These are phyloP conservation scores for Actinopyga echinites DNA, from an alignment of 53 echinoderm and acorn worm genomes.

Conservation along the genomic window DNA sequence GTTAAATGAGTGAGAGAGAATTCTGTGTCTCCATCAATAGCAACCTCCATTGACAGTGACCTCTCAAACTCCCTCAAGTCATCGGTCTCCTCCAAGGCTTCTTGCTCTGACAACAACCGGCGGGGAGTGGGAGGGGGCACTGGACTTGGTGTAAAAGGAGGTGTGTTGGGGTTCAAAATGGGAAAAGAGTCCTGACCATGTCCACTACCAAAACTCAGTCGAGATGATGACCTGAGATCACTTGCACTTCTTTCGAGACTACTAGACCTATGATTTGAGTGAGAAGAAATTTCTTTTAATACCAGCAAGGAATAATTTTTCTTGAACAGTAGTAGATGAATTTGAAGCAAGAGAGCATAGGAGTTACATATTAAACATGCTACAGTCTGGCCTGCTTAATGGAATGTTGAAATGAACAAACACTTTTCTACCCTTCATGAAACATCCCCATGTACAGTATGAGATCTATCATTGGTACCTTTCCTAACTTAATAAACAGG, in stretches of 20 bases:
- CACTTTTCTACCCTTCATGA: too few relatives aligned
- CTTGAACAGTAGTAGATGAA: too few relatives aligned
- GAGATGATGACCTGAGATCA: slow-evolving; percentile 46
- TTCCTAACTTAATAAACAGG: too few relatives aligned
- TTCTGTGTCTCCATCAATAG: slow-evolving; percentile 68
- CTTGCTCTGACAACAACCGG: slow-evolving; percentile 76
- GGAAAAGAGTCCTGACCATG: slow-evolving; percentile 2
- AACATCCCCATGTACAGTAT: too few relatives aligned
- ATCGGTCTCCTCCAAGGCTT: slow-evolving; percentile 90
- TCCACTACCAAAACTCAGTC: slow-evolving; percentile 54
- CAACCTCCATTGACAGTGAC: slow-evolving; percentile 77
- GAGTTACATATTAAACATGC: too few relatives aligned
- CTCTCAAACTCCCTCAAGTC: slow-evolving; percentile 90
- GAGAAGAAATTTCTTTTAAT: background rate
- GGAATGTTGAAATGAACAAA: too few relatives aligned
- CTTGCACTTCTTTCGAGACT: slow-evolving; percentile 63
- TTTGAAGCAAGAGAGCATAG: too few relatives aligned
- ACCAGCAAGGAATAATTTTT: too few relatives aligned
- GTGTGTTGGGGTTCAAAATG: slow-evolving; percentile 25
- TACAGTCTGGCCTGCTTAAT: too few relatives aligned
- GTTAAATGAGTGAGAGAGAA: slow-evolving; percentile 91
- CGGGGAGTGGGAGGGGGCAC: slow-evolving; percentile 57
- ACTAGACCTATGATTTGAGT: slow-evolving; percentile 42
- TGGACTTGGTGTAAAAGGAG: slow-evolving; percentile 58
- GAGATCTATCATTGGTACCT: too few relatives aligned